Base-by-base conservation (phyloP, 2,113 vertebrate genomes). In the Centropus bengalensis region DNA sequence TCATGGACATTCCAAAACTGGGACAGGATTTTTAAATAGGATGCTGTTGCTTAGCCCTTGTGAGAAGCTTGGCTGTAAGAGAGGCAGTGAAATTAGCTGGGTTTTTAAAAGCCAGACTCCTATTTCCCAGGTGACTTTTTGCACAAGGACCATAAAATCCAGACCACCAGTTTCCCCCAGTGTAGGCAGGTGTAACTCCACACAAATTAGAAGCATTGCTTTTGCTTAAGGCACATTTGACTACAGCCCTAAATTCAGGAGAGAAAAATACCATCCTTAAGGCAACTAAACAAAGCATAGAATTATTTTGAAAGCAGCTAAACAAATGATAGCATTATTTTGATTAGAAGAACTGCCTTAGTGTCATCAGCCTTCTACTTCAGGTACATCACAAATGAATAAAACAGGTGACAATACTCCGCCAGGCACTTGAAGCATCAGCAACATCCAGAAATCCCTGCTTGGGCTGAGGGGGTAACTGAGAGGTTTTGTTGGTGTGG, bases 11-110 rank as follows among this genome's bases (percentile, higher is more conserved):
- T 89, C 82, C 76, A 56, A 86, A 96, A 93, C 56, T 71, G 56
- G 88, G 62, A 60, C 62, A 88, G 55, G 60, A 45, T 60, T 95
- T 96, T 93, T 68, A 91, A 94, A 88, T 83, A 91, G 84, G 80
- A 58, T 85, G 69, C 78, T 93, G 77, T 49, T 87, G 70, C 81
- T 82, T 36, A 88, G 70, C 36, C 42, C 49, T 69, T 2, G 5
- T 1, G 23, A 87, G 64, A 94, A 92, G 75, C 67, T 23, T 63
- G 58, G 51, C 70, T 62, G 32, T 36, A 64, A 56, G 30, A 80
- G 38, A 67, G 36, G 75, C 44, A 74, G 49, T 54, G 64, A 86
- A 74, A 91, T 78, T 52, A 76, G 55, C 59, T 77, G 79, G 38
- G 64, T 71, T 52, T 83, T 73, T 68, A 88, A 78, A 88, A 84